phyloP scores from a whole-genome alignment of 2,888 invertebrate species.

The Agrochola lota region DNA sequence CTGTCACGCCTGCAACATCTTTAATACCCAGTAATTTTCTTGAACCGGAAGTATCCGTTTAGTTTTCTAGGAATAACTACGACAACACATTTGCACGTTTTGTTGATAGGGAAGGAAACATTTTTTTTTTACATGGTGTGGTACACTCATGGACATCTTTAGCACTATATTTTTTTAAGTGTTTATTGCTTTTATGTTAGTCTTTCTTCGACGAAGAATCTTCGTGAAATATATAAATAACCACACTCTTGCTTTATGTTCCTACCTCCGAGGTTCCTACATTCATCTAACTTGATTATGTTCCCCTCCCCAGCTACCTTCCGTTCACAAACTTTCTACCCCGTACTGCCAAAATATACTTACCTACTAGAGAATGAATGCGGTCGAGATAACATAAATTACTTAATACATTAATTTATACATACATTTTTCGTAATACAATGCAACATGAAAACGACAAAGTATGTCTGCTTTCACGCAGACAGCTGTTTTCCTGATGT shows the following conservation, averaged over 20 bases:
- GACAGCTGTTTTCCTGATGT: constrained; percentile 15
- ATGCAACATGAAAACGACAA: neutral
- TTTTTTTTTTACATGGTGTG: neutral
- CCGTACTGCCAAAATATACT: neutral
- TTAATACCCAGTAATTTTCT: constrained; percentile 1
- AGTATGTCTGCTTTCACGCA: neutral
- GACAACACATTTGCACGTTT: neutral
- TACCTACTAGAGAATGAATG: neutral
- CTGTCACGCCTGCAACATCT: neutral
- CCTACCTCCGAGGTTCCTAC: no score
- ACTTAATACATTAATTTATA: neutral
- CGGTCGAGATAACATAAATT: neutral
- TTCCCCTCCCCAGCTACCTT: neutral
- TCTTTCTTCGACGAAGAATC: neutral
- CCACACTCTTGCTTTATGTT: no score
- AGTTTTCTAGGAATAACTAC: constrained; percentile 26
- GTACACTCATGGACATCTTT: neutral
- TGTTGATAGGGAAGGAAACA: constrained; percentile 10
- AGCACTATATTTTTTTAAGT: neutral
- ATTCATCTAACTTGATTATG: neutral
- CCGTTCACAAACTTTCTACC: no score
- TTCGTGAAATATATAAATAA: neutral
- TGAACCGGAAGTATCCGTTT: constrained; percentile 18
- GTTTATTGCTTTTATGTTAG: neutral
- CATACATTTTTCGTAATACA: neutral